These are phyloP conservation scores for Catharus ustulatus DNA, from an alignment of 2,797 vertebrate genomes.

Conservation along the genomic window DNA sequence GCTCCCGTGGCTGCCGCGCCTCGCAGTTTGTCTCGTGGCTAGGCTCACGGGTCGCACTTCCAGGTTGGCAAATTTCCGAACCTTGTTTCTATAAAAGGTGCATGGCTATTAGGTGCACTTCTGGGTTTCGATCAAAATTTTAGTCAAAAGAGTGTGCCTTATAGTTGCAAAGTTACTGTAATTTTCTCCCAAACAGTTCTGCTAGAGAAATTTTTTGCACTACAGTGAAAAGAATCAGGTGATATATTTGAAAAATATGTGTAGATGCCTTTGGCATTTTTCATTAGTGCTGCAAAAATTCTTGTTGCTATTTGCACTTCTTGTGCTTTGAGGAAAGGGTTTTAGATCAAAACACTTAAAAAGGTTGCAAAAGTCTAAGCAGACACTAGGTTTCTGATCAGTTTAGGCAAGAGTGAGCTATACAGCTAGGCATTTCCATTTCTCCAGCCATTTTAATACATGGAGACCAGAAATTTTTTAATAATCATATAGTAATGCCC, in stretches of 20 bases:
- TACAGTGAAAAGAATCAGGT: background rate
- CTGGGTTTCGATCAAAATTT: no score
- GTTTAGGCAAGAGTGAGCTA: background rate
- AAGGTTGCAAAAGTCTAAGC: background rate
- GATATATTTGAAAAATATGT: background rate
- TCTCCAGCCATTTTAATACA: background rate
- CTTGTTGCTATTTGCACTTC: background rate
- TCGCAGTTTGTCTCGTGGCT: no score
- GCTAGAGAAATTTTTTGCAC: background rate
- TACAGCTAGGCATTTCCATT: background rate
- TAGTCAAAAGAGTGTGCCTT: no score
- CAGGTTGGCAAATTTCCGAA: no score
- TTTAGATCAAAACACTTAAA: conserved; percentile 5
- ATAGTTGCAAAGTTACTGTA: no score
- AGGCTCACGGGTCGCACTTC: no score
- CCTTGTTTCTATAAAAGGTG: no score
- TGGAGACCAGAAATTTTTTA: background rate
- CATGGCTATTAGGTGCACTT: no score
- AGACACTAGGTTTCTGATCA: background rate
- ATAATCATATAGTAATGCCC: background rate
- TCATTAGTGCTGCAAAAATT: background rate
- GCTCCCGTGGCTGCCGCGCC: no score
- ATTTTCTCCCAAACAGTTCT: background rate
- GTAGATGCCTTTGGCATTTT: background rate
- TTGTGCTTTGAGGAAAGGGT: background rate